phyloP scores from a whole-genome alignment of 2,113 vertebrate species.

The Marcusenius ussheri region DNA sequence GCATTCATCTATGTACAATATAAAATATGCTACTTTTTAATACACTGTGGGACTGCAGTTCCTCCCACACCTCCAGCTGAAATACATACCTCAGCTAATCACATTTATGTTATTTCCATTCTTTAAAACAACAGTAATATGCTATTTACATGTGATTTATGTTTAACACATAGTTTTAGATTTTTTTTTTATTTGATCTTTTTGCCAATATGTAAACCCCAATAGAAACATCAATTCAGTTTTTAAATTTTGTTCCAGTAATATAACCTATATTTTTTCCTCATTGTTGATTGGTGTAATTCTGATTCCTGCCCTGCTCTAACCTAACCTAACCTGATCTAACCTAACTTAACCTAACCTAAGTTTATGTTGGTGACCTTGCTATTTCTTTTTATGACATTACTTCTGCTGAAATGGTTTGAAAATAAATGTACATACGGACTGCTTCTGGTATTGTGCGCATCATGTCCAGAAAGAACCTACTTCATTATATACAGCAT shows the following conservation, averaged over 20 bases:
- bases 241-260: slow-evolving; percentile 54
- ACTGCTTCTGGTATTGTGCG: slow-evolving; percentile 27
- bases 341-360: neutral
- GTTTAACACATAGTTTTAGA: neutral
- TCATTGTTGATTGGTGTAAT: slow-evolving; percentile 30
- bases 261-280: slow-evolving; percentile 23
- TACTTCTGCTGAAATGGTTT: slow-evolving; percentile 19
- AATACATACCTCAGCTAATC: slow-evolving; percentile 40
- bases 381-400: slow-evolving; percentile 7
- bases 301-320: neutral
- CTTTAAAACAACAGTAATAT: slow-evolving; percentile 26
- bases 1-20: slow-evolving; percentile 66
- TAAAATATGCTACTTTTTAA: slow-evolving; percentile 19
- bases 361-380: neutral
- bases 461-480: slow-evolving; percentile 28
- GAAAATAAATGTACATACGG: slow-evolving; percentile 9
- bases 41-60: slow-evolving; percentile 26
- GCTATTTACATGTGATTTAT: slow-evolving; percentile 54
- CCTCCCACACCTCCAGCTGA: slow-evolving; percentile 40
- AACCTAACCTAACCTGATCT: neutral
- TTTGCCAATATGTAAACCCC: slow-evolving; percentile 28
- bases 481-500: neutral
- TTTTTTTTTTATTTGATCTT: neutral
- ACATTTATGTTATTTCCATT: slow-evolving; percentile 32
- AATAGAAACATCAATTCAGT: slow-evolving; percentile 13